Evolutionary conservation across 2,797 vertebrate genomes (phyloP).

Genomic region (Chloroceryle amazona): DNA sequence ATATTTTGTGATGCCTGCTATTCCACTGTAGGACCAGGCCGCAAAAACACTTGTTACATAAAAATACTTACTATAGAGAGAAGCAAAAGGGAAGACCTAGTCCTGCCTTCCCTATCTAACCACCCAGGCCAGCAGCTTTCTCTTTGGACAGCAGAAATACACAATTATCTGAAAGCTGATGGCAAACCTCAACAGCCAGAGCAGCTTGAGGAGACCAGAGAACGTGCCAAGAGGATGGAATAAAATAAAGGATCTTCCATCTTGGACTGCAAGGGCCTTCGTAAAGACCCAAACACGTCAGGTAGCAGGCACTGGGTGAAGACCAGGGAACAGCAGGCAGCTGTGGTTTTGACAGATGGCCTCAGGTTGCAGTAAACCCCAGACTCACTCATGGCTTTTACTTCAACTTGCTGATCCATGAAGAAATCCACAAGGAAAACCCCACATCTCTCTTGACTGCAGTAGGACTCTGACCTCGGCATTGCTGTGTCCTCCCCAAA

Average conservation of each 20-base stretch:
- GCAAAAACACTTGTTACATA: rapidly evolving
- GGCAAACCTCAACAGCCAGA: neutral
- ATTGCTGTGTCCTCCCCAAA: neutral
- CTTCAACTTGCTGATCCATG: neutral
- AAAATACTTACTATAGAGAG: neutral
- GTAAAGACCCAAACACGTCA: neutral
- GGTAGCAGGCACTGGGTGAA: rapidly evolving
- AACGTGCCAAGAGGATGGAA: neutral
- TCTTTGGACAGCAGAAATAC: neutral
- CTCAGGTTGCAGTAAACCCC: neutral
- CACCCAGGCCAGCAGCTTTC: neutral
- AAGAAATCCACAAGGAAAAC: neutral
- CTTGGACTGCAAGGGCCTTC: neutral
- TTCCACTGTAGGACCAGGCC: rapidly evolving
- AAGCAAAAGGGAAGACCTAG: neutral
- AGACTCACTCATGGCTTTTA: neutral
- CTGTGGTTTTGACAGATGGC: neutral
- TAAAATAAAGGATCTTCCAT: neutral
- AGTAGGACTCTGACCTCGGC: neutral
- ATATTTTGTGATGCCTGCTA: neutral
- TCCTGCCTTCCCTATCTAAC: neutral
- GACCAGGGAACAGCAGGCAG: neutral
- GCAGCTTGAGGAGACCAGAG: neutral
- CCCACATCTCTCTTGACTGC: neutral
- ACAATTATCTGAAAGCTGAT: neutral